phyloP scores from a whole-genome alignment of 2,888 invertebrate genomes.

The Tolmerus cingulatus region DNA sequence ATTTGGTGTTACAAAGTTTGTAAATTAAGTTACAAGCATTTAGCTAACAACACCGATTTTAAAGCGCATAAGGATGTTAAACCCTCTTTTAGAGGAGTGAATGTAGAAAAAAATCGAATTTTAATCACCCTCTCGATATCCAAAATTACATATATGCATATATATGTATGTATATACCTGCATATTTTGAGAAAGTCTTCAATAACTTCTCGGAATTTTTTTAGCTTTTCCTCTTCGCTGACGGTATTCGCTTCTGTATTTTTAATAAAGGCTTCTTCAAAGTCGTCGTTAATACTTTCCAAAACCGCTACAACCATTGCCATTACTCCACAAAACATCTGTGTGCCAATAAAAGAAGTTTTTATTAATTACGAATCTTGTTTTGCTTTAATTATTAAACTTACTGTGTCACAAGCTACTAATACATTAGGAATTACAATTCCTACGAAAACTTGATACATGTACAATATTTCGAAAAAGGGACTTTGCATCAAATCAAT shows the following conservation, averaged over 20 bases:
- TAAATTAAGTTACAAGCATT: too few relatives aligned
- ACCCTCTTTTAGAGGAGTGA: too few relatives aligned
- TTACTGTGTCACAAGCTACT: background rate
- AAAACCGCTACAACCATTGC: background rate
- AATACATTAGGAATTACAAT: background rate
- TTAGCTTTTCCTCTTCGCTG: background rate
- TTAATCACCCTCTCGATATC: background rate
- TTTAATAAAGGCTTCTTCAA: background rate
- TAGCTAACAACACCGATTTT: too few relatives aligned
- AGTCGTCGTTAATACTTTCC: background rate
- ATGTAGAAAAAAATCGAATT: background rate
- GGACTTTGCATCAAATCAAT: background rate
- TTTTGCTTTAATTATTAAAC: background rate
- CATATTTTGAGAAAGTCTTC: background rate
- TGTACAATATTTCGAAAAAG: background rate
- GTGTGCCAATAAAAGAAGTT: background rate
- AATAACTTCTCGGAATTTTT: background rate
- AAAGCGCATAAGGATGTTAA: too few relatives aligned
- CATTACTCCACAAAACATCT: background rate
- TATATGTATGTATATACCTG: background rate
- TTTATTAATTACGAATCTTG: background rate
- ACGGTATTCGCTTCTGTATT: background rate
- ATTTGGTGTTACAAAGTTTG: too few relatives aligned
- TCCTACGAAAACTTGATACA: background rate
- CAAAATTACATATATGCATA: too few relatives aligned